A percentile compares a stretch with the other conserved stretches of the same genome.
These are phyloP conservation scores for Sus scrofa DNA, from an alignment of 2,113 vertebrate species.

Conservation along the genomic window DNA sequence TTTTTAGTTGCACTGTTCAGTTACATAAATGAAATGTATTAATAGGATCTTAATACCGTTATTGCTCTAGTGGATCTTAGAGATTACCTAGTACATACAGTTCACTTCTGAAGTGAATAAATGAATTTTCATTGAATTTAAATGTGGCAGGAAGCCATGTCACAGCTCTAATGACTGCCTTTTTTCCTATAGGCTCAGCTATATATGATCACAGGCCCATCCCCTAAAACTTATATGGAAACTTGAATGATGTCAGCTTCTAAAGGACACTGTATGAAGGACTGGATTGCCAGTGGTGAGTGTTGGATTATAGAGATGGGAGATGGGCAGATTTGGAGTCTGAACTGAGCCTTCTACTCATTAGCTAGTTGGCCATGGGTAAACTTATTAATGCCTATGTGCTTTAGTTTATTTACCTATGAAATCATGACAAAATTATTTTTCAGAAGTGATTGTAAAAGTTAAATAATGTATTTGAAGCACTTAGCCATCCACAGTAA, in stretches of 20 bases:
- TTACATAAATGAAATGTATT: not conserved
- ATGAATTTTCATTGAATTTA: not conserved
- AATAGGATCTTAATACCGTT: not conserved
- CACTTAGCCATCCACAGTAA: not conserved
- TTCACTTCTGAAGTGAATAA: constrained; percentile 32
- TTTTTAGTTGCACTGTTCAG: not conserved
- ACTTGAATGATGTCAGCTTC: too few relatives aligned
- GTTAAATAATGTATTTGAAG: constrained; percentile 23
- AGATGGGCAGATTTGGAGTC: not conserved
- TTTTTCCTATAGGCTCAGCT: not conserved
- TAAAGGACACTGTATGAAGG: not conserved
- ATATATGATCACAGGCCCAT: accelerated
- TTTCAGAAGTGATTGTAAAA: not conserved
- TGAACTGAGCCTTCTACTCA: not conserved
- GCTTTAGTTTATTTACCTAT: constrained; percentile 10
- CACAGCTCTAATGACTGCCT: not conserved
- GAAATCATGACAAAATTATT: not conserved
- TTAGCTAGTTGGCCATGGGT: not conserved
- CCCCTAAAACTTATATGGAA: not conserved
- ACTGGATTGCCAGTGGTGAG: accelerated
- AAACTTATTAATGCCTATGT: not conserved
- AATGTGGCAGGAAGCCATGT: not conserved
- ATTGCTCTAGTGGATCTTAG: not conserved
- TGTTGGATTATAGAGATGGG: not conserved
- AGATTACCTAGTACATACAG: not conserved